A percentile compares a stretch with the other conserved stretches of the same genome.
Evolutionary conservation across 2,797 vertebrate genomes (phyloP).

Genomic region (Microhierax caerulescens): DNA sequence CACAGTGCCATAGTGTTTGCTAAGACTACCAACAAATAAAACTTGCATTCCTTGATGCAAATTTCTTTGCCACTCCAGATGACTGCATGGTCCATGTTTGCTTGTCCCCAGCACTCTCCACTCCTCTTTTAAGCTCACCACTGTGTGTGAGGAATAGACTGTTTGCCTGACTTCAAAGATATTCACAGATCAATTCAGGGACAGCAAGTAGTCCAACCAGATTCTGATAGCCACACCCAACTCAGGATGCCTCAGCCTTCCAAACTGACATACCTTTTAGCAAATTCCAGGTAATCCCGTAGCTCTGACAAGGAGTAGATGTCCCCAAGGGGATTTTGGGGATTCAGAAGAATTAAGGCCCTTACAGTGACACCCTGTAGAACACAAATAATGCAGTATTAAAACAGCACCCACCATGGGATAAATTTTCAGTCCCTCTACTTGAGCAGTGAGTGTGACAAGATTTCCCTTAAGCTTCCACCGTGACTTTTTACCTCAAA

Average conservation of each 20-base stretch:
- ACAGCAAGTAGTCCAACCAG: not conserved
- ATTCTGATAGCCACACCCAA: not conserved
- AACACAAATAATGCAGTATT: not conserved
- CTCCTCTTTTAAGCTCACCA: not conserved
- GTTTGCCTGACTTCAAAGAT: not conserved
- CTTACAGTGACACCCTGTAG: slow-evolving; percentile 84
- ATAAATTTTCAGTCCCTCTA: not conserved
- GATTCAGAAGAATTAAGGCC: slow-evolving; percentile 92
- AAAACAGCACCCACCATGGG: not conserved
- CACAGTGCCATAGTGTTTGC: not conserved
- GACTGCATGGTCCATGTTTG: not conserved
- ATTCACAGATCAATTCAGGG: not conserved
- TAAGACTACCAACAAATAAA: not conserved
- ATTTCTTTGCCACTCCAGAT: not conserved
- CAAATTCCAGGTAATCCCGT: slow-evolving; percentile 88
- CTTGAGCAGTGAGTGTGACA: not conserved
- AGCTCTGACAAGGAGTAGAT: slow-evolving; percentile 88
- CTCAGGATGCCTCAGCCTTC: not conserved
- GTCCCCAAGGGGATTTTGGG: slow-evolving; percentile 94
- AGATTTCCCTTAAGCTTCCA: not conserved
- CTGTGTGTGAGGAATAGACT: not conserved
- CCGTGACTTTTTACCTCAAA: not conserved
- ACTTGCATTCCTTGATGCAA: not conserved
- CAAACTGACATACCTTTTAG: slow-evolving; percentile 84
- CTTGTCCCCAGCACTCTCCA: not conserved